Base-by-base conservation (phyloP, 2,113 vertebrate species). In the Polypterus senegalus region DNA sequence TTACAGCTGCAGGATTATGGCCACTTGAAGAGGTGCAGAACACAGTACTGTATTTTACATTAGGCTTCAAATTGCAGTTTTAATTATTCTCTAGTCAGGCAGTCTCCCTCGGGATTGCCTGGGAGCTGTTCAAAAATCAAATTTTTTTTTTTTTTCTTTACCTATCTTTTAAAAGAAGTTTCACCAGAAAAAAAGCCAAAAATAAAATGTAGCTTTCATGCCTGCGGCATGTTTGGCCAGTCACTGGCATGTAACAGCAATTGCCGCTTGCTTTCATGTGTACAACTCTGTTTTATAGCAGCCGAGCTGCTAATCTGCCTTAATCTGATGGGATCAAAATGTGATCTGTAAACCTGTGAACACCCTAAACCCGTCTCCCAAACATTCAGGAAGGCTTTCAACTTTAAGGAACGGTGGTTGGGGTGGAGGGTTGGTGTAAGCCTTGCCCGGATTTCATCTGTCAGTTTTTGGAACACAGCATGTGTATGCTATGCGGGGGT, bases 321-420 rank as follows among this genome's bases (percentile, higher is more conserved):
- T 76, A 77, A 86, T 81, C 79, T 83, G 68, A 63, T 65, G 77
- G 79, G 76, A 78, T 82, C 78, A 69, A 65, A 66, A 84, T 80
- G 7, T 52, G 51, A 4, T 52, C 51, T 4, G 10, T 52, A 52
- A 52, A 82, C 79, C 73, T 76, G 62, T 79, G 79, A 78, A 78
- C 74, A 67, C 65, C 76, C 70, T 77, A 71, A 80, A 84, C 77
- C 73, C 66, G 75, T 78, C 79, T 79, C 71, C 66, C 1, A 63
- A 27, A 64, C 27, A 27, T 27, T 27, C 27, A 27, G 27, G 27
- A 27, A 27, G 27, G 27, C 27, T 27, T 27, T 27, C 27, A 27
- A 27, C 27, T 27, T 27, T 27, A 27, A 27, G 27, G 27, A 27
- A 27, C 2, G 27, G 27, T 27, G 27, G 27, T 27, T 27, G 27